These are phyloP conservation scores for Chymomyza costata DNA, from an alignment of 1,140 invertebrate species.

Conservation along the genomic window DNA sequence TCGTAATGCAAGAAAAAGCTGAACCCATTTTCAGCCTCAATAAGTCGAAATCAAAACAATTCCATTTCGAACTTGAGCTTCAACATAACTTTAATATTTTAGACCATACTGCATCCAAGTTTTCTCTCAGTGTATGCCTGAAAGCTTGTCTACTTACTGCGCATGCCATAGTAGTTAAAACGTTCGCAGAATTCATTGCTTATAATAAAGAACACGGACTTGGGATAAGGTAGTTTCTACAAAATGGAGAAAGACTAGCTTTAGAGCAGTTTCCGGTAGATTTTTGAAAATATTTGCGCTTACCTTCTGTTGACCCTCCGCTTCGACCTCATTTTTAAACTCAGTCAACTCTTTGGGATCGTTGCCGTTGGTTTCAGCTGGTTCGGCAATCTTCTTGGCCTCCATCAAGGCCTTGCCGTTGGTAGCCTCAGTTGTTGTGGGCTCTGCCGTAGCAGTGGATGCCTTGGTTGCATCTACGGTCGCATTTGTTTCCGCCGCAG, in stretches of 20 bases:
- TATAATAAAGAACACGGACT: constrained; percentile 94
- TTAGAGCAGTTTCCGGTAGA: no score
- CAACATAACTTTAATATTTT: no score
- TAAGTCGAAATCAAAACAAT: no score
- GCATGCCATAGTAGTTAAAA: constrained; percentile 97
- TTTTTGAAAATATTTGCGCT: background rate
- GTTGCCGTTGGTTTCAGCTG: constrained; percentile 28
- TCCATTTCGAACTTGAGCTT: no score
- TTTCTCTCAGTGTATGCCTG: no score
- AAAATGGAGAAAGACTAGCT: constrained; percentile 53
- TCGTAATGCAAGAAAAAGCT: no score
- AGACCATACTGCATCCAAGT: no score
- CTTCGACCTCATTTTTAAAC: constrained; percentile 46
- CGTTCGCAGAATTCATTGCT: constrained; percentile 97
- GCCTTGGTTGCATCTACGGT: background rate
- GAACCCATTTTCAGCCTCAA: no score
- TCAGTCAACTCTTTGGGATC: constrained; percentile 22
- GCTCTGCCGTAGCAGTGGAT: background rate
- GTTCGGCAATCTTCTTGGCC: constrained; percentile 11
- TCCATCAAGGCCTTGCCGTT: constrained; percentile 34
- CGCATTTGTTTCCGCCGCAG: constrained; percentile 4
- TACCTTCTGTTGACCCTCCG: constrained; percentile 67
- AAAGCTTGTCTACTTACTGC: constrained; percentile 81
- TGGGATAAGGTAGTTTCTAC: constrained; percentile 89
- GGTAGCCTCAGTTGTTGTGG: background rate